phyloP scores from a whole-genome alignment of 2,888 invertebrate species.

The Pseudoips prasinana region DNA sequence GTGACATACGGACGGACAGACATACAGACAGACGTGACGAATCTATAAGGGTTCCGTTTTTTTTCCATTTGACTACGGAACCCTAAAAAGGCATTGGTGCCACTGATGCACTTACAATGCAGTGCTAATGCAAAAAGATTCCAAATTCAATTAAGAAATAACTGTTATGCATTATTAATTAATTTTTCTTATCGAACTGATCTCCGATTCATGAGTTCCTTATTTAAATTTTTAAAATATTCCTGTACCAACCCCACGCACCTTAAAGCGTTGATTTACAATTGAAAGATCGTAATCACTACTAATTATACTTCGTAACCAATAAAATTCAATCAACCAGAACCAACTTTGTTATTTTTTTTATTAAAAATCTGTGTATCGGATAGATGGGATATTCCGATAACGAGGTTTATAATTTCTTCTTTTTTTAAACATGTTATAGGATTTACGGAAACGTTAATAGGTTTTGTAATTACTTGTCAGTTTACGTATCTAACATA shows the following conservation, averaged over 20 bases:
- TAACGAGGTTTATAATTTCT: slow-evolving; percentile 37
- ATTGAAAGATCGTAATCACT: slow-evolving; percentile 36
- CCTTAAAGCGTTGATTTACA: slow-evolving; percentile 38
- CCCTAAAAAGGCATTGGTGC: too few species aligned
- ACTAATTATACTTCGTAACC: slow-evolving; percentile 54
- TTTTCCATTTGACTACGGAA: too few species aligned
- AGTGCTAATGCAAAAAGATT: too few species aligned
- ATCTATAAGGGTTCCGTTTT: too few species aligned
- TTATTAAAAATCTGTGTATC: slow-evolving; percentile 21
- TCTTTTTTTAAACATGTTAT: slow-evolving; percentile 30
- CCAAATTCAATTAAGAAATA: too few species aligned
- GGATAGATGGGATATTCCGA: slow-evolving; percentile 48
- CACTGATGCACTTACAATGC: too few species aligned
- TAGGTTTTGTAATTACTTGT: slow-evolving; percentile 7
- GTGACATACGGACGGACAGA: too few species aligned
- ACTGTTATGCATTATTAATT: too few species aligned
- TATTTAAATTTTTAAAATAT: slow-evolving; percentile 24
- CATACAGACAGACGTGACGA: too few species aligned
- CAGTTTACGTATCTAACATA: background rate
- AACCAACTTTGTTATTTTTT: slow-evolving; percentile 42
- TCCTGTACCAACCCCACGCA: slow-evolving; percentile 25
- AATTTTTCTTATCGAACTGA: too few species aligned
- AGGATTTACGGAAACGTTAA: slow-evolving; percentile 19
- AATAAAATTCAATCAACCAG: slow-evolving; percentile 61
- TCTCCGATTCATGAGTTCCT: too few species aligned